Evolutionary conservation across 2,888 invertebrate genomes (phyloP).

Genomic region (Mechanitis messenoides): DNA sequence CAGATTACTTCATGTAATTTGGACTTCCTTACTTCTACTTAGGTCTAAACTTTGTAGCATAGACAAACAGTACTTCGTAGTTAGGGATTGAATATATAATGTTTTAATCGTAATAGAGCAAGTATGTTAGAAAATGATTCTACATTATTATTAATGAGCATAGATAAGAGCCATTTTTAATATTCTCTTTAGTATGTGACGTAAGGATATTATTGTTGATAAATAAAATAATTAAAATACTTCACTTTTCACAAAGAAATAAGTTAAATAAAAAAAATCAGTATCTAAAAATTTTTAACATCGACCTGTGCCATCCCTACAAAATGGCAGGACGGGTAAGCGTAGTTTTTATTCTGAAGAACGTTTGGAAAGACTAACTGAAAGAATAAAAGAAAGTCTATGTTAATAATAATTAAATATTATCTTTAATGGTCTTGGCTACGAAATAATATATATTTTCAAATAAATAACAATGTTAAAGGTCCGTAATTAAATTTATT

Average conservation of each 20-base stretch:
- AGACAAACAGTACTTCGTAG: too few relatives aligned
- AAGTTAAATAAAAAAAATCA: neutral
- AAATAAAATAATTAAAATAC: too few relatives aligned
- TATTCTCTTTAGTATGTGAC: too few relatives aligned
- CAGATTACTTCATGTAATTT: too few relatives aligned
- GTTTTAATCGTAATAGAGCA: too few relatives aligned
- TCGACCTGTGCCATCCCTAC: slow-evolving; percentile 4
- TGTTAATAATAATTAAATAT: slow-evolving; percentile 13
- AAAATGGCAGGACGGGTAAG: slow-evolving; percentile 6
- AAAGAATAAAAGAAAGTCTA: neutral
- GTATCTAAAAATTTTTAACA: neutral
- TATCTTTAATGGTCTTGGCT: slow-evolving; percentile 20
- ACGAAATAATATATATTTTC: slow-evolving; percentile 14
- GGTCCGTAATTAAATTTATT: slow-evolving; percentile 34
- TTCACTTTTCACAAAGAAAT: neutral
- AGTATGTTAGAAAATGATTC: too few relatives aligned
- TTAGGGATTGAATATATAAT: too few relatives aligned
- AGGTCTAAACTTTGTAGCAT: too few relatives aligned
- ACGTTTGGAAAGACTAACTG: slow-evolving; percentile 1
- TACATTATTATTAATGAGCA: too few relatives aligned
- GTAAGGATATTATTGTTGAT: too few relatives aligned
- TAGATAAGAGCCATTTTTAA: too few relatives aligned
- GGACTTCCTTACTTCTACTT: too few relatives aligned
- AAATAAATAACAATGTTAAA: slow-evolving; percentile 47
- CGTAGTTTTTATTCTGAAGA: slow-evolving; percentile 6